Base-by-base conservation (phyloP, 2,888 invertebrate species). In the Trichopoda pennipes region DNA sequence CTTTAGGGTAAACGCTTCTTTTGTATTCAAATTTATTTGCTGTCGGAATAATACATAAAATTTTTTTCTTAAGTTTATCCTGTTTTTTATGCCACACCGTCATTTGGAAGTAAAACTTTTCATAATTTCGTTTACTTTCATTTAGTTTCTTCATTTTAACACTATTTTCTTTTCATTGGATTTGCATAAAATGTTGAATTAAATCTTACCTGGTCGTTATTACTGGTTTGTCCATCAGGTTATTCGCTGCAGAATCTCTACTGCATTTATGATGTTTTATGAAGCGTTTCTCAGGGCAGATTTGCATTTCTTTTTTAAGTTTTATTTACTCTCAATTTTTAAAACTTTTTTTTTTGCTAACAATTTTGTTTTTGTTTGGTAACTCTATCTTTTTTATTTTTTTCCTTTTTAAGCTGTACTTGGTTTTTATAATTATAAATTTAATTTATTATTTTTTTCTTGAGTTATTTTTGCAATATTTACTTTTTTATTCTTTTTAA, bases 271-370 rank as follows among this genome's bases (percentile, higher is more conserved):
- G 16, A 38, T 42, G 10, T 38, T 23, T 38, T n/a, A n/a, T n/a
- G 14, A 2, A 16, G 14, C 17, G 0, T 38, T 42, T 60, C 1
- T 4, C 14, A 38, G 7, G 4, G 17, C 6, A 32, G 10, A 32
- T 6, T 44, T 44, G 16, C 21, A 38, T 21, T 32, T 23, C 19
- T 17, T 53, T 23, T 53, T 0, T 23, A 2, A 19, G 28, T 56
- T 51, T 66, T 75, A 28, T 75, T 75, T 49, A n/a, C 9, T 42
- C 56, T 53, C 21, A 44, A 47, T 60, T 75, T 35, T 16, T 55
- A 56, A 49, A 47, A 12, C 1, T 32, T n/a, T 28, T 19, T 1
- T 66, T 42, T 17, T 56, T 3, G 1, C 19, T 19, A 10, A n/a
- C 4, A 44, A 6, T 12, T 44, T 49, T 17, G 17, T 49, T 9